These are phyloP conservation scores for Drosophila pseudoobscura DNA, from an alignment of 1,140 invertebrate species.

Conservation along the genomic window DNA sequence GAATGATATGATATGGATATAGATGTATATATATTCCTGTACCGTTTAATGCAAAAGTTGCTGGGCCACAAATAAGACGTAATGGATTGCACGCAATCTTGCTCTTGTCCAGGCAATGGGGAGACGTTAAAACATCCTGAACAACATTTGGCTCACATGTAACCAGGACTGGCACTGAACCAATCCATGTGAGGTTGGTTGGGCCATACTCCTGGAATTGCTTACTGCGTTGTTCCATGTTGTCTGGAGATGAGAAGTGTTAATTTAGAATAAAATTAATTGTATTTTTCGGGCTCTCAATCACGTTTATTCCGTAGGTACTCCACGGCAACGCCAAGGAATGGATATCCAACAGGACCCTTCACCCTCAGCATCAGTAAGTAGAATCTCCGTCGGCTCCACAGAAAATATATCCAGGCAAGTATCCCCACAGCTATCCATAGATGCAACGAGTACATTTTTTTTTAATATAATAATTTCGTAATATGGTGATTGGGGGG, in stretches of 20 bases:
- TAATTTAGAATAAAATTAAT: not conserved
- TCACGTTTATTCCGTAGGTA: slow-evolving; percentile 29
- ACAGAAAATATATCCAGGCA: slow-evolving; percentile 61
- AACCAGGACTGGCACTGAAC: slow-evolving; percentile 36
- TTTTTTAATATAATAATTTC: too few species aligned
- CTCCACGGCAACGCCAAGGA: slow-evolving; percentile 41
- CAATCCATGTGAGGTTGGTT: slow-evolving; percentile 47
- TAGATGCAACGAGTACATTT: slow-evolving; percentile 16
- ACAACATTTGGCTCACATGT: slow-evolving; percentile 49
- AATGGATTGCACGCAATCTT: slow-evolving; percentile 2
- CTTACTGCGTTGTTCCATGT: not conserved
- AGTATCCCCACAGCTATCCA: slow-evolving; percentile 13
- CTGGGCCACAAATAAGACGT: slow-evolving; percentile 28
- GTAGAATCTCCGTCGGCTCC: slow-evolving; percentile 68
- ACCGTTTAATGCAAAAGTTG: slow-evolving; percentile 49
- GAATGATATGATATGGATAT: not conserved
- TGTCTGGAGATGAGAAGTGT: not conserved
- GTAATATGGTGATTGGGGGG: too few species aligned
- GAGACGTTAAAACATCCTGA: slow-evolving; percentile 52
- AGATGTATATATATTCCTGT: not conserved
- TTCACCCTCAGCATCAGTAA: slow-evolving; percentile 47
- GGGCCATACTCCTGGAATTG: slow-evolving; percentile 39
- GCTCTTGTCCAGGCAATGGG: slow-evolving; percentile 42
- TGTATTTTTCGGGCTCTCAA: not conserved
- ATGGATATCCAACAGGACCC: slow-evolving; percentile 51